Evolutionary conservation across 2,113 vertebrate species (phyloP), one percentile per base, ranked within the genome.

Genomic region (Callithrix jacchus): DNA sequence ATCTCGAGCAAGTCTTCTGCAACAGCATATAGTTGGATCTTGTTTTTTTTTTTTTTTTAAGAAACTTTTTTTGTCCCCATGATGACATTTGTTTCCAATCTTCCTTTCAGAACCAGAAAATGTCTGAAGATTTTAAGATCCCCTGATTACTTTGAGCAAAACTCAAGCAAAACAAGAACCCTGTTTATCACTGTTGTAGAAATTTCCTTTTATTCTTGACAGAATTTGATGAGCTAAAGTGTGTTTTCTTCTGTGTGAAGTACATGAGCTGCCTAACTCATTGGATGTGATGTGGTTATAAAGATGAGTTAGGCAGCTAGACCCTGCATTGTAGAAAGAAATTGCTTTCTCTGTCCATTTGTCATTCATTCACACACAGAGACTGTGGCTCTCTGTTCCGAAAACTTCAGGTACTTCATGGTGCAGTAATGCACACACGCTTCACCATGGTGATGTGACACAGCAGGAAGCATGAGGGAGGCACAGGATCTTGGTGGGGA

Each of bases 261-360:
- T 0, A 27, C 1, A 0, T 16, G 1, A 1, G 2, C n/a, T 2
- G 0, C 18, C 56, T 18, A 3, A 25, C 4, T 47, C 14, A 0
- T 35, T 21, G 40, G 32, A 20, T 0, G 14, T 3, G 14, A 7
- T 25, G n/a, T 3, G 1, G 5, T 6, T 1, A 4, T 20, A 13
- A 20, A 2, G 2, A 40, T 12, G 6, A 2, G 2, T 27, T 0
- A 25, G 52, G 21, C 14, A 12, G 40, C 42, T 0, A 9, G n/a
- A 82, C 21, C 49, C 5, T 8, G 27, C 3, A 0, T 56, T 3
- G 8, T 2, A n/a, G 18, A 64, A 42, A 70, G 32, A 8, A 3
- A 37, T 3, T 0, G 10, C 68, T 54, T 13, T 6, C 54, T 14
- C 1, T 25, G 25, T 25, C 3, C 7, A 8, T 11, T 7, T 0